Percentiles rank a stretch among this genome's conserved stretches.
Conservation (phyloP, 2,113 vertebrate genomes). For the Nyctibius bracteatus region DNA sequence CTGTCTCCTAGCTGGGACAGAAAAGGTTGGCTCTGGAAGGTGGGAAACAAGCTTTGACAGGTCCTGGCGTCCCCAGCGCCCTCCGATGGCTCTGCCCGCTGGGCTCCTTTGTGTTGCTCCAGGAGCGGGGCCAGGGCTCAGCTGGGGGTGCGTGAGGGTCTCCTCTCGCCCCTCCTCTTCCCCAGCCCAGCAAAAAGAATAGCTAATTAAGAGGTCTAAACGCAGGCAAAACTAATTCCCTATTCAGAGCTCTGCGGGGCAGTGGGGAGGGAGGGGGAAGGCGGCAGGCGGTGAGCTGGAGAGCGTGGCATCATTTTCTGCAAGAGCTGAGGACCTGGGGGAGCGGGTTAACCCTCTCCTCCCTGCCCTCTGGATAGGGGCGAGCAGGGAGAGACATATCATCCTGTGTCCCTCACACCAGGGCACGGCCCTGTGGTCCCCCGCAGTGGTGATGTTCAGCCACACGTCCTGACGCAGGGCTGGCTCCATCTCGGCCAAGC, state of each 20-base stretch:
- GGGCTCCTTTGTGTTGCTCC: conserved; percentile 61
- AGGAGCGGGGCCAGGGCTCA: conserved; percentile 58
- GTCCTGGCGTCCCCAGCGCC: conserved; percentile 71
- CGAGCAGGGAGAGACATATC: accelerated
- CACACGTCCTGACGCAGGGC: accelerated
- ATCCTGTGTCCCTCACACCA: accelerated
- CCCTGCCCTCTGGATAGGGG: background rate
- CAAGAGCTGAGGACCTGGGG: background rate
- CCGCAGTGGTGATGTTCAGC: background rate
- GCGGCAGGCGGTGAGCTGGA: conserved; percentile 14
- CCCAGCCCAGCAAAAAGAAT: conserved; percentile 64
- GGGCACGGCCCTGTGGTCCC: background rate
- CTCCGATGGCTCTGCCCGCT: conserved; percentile 69
- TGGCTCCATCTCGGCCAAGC: background rate
- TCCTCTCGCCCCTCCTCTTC: conserved; percentile 54
- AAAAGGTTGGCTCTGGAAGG: conserved; percentile 63
- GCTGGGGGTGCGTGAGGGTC: conserved; percentile 41
- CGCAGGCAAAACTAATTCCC: conserved; percentile 70
- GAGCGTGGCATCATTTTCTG: conserved; percentile 47
- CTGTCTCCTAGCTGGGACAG: conserved; percentile 60
- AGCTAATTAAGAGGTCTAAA: conserved; percentile 77
- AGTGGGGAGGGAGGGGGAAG: conserved; percentile 6
- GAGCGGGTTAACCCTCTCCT: conserved; percentile 55
- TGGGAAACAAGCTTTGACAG: conserved; percentile 71
- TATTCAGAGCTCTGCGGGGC: conserved; percentile 54